Conservation (phyloP, 2,797 vertebrate species). For the Cuculus canorus region DNA sequence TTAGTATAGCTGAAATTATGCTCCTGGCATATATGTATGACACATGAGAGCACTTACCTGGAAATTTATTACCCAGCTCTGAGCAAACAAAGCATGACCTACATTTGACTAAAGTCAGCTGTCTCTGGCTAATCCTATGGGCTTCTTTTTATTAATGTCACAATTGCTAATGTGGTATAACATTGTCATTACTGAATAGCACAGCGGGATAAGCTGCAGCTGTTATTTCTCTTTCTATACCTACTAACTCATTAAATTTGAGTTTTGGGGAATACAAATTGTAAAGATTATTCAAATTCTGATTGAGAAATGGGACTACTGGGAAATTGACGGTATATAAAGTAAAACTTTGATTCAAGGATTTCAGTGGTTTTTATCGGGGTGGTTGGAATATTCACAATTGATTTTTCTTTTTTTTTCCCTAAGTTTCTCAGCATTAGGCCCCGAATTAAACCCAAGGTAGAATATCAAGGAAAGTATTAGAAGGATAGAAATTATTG, state of each 20-base stretch:
- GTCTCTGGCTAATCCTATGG: constrained; percentile 81
- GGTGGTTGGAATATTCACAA: constrained; percentile 21
- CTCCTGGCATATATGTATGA: constrained; percentile 78
- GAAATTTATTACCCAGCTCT: constrained; percentile 82
- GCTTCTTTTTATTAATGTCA: constrained; percentile 85
- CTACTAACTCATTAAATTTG: constrained; percentile 80
- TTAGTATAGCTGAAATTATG: constrained; percentile 77
- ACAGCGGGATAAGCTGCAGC: constrained; percentile 77
- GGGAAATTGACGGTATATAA: constrained; percentile 71
- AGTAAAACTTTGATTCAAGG: constrained; percentile 73
- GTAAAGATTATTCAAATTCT: constrained; percentile 81
- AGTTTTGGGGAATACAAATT: constrained; percentile 79
- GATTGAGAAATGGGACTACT: constrained; percentile 76
- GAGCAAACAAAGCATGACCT: constrained; percentile 85
- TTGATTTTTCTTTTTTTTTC: not conserved
- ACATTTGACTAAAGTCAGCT: constrained; percentile 84
- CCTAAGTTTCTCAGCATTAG: not conserved
- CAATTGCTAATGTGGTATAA: constrained; percentile 82
- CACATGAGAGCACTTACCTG: constrained; percentile 83
- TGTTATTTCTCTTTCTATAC: constrained; percentile 79
- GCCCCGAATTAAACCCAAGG: constrained; percentile 31
- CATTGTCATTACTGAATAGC: constrained; percentile 81
- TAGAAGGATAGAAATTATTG: constrained; percentile 26
- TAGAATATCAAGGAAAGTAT: not conserved
- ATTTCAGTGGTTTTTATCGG: not conserved